A percentile compares a stretch with the other conserved stretches of the same genome.
These are phyloP conservation scores for Capromys pilorides DNA, from an alignment of 2,797 vertebrate genomes.

Conservation along the genomic window DNA sequence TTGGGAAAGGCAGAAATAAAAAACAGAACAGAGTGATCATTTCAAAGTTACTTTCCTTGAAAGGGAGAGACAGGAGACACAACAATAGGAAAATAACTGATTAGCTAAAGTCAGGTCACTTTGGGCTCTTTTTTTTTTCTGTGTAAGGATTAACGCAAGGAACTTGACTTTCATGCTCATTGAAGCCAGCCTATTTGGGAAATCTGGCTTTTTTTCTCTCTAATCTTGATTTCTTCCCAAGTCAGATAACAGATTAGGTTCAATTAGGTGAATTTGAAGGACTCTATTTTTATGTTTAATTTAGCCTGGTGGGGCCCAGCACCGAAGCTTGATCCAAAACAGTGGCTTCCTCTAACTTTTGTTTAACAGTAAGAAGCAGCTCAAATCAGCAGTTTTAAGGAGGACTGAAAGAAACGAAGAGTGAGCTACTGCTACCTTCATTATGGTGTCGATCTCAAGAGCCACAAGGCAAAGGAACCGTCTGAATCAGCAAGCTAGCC, in stretches of 20 bases:
- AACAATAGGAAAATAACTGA: neutral
- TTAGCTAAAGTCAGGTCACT: neutral
- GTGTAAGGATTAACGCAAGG: neutral
- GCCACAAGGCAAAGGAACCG: neutral
- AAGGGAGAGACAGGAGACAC: neutral
- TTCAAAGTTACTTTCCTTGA: neutral
- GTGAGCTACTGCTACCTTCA: neutral
- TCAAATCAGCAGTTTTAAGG: neutral
- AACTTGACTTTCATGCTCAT: neutral
- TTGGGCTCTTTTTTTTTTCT: neutral
- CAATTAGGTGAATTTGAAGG: neutral
- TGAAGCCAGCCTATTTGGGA: neutral
- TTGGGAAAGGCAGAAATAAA: neutral
- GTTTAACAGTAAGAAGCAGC: neutral
- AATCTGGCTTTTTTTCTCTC: neutral
- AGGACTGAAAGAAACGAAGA: neutral
- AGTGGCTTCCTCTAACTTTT: neutral
- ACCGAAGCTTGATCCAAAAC: neutral
- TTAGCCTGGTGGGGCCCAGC: neutral
- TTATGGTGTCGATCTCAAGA: neutral
- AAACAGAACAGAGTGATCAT: neutral
- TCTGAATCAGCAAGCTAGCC: neutral
- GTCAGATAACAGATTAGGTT: neutral
- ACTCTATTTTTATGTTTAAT: neutral
- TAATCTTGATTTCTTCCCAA: neutral